Conservation (phyloP, 2,888 invertebrate species). For the Diplolepis rosae region DNA sequence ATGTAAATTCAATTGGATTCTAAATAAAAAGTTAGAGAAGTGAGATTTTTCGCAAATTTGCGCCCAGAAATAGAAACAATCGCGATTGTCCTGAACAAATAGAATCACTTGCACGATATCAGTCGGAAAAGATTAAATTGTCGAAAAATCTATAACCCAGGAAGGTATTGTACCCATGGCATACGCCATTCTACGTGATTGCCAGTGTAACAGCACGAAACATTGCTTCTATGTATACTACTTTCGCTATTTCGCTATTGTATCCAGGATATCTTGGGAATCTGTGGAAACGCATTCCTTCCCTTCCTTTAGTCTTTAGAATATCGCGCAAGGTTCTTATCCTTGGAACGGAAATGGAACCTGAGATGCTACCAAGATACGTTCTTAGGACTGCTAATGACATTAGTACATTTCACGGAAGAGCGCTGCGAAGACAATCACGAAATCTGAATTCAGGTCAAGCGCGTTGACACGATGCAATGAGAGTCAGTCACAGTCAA, state of each 20-base stretch:
- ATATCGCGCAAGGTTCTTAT: not conserved
- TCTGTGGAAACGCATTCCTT: not conserved
- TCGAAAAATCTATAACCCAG: not conserved
- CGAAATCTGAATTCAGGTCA: not conserved
- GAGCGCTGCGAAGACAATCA: not conserved
- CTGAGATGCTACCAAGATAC: not conserved
- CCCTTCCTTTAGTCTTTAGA: not conserved
- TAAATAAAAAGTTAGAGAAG: no score
- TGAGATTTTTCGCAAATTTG: no score
- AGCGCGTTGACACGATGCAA: not conserved
- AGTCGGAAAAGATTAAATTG: not conserved
- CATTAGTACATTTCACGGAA: not conserved
- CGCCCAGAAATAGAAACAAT: not conserved
- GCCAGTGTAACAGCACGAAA: not conserved
- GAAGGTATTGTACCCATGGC: no score
- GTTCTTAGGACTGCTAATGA: not conserved
- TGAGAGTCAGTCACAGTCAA: not conserved
- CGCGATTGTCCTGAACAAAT: not conserved
- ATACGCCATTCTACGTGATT: not conserved
- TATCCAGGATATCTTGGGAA: not conserved
- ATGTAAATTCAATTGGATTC: no score
- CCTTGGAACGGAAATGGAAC: not conserved
- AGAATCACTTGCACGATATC: slow-evolving; percentile 2
- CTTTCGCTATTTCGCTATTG: not conserved
- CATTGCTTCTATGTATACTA: not conserved